Conservation (phyloP, 2,888 invertebrate species). For the Dasysyrphus tricinctus region DNA sequence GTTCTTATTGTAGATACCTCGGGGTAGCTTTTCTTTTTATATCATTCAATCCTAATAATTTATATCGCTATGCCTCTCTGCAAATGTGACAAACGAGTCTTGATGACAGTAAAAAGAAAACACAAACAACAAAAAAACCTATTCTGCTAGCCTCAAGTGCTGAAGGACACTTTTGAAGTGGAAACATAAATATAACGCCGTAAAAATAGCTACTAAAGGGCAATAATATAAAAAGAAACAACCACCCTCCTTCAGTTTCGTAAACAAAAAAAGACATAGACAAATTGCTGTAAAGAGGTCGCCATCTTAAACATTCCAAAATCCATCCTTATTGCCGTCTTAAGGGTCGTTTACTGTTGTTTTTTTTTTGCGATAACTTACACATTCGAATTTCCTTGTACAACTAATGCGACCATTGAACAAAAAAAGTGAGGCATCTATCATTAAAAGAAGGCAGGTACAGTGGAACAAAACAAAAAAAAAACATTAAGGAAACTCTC, state of each 20-base stretch:
- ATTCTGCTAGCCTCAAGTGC: conserved; percentile 6
- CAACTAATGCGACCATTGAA: conserved; percentile 13
- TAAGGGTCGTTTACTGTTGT: conserved; percentile 1
- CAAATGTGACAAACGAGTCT: not conserved
- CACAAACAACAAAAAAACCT: not conserved
- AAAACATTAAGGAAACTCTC: conserved; percentile 6
- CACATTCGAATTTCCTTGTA: not conserved
- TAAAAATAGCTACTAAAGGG: not conserved
- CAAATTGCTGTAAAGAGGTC: conserved; percentile 8
- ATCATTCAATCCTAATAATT: not conserved
- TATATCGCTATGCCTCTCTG: not conserved
- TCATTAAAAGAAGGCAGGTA: not conserved
- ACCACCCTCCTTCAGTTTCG: not conserved
- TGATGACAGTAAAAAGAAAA: not conserved
- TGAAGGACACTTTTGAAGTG: not conserved
- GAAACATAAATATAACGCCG: not conserved
- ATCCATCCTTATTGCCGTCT: not conserved
- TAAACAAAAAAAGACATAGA: conserved; percentile 1
- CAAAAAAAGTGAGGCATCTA: not conserved
- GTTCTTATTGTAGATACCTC: no score
- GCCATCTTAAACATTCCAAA: conserved; percentile 3
- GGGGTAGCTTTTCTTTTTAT: not conserved
- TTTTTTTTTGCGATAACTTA: not conserved
- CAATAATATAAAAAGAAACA: not conserved
- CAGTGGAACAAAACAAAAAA: not conserved